Conservation (phyloP, 2,113 vertebrate species). For the Podiceps cristatus region DNA sequence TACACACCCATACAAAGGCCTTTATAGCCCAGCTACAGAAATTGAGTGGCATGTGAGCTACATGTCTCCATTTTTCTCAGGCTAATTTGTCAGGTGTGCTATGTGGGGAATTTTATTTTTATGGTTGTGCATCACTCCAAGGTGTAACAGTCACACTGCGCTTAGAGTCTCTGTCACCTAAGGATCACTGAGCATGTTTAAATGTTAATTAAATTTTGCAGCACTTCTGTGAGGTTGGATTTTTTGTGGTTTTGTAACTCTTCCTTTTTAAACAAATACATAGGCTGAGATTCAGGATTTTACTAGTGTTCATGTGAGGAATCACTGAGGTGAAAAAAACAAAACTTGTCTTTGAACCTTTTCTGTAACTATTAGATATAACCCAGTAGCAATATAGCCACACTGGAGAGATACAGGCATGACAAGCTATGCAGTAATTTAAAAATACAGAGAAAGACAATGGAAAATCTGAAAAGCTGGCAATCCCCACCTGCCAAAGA, state of each 20-base stretch:
- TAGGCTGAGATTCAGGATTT: not conserved
- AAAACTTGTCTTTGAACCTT: not conserved
- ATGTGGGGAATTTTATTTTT: not conserved
- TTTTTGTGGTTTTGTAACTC: not conserved
- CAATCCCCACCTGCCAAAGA: not conserved
- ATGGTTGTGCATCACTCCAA: not conserved
- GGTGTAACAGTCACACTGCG: not conserved
- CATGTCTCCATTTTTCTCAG: not conserved
- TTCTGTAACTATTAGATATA: not conserved
- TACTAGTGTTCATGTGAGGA: not conserved
- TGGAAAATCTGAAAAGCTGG: not conserved
- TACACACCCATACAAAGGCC: not conserved
- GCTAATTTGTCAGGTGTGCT: not conserved
- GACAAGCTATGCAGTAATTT: not conserved
- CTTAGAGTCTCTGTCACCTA: not conserved
- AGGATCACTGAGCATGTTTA: not conserved
- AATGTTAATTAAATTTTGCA: not conserved
- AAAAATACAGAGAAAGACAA: not conserved
- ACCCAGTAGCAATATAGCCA: not conserved
- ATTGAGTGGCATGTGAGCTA: not conserved
- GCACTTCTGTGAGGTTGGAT: not conserved
- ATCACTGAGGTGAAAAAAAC: not conserved
- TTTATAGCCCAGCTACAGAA: not conserved
- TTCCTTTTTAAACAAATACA: not conserved
- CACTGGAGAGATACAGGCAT: not conserved